Evolutionary conservation across 1,140 invertebrate species (phyloP).

Genomic region (Anoplolepis gracilipes): DNA sequence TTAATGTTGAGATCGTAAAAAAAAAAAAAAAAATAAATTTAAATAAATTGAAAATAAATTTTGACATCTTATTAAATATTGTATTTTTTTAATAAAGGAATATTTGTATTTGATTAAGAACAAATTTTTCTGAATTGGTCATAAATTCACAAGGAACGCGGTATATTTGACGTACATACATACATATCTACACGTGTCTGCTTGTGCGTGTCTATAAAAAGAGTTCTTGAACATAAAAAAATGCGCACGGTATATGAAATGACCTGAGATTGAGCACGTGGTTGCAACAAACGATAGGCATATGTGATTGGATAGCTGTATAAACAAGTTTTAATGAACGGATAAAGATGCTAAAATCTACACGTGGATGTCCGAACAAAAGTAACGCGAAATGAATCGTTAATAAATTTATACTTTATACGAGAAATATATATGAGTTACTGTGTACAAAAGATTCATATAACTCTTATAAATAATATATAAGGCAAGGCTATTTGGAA

Average conservation of each 20-base stretch:
- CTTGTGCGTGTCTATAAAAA: conserved; percentile 12
- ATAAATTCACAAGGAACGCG: background rate
- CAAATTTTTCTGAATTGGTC: background rate
- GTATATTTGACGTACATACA: too few species aligned
- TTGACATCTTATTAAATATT: background rate
- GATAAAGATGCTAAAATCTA: background rate
- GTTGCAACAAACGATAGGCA: background rate
- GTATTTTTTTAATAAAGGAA: background rate
- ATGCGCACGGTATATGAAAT: background rate
- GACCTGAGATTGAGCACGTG: conserved; percentile 33
- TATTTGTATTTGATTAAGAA: background rate
- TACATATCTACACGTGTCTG: background rate
- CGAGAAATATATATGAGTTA: background rate
- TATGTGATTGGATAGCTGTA: background rate
- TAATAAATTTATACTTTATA: conserved; percentile 1
- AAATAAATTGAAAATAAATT: conserved; percentile 3
- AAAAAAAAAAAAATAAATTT: background rate
- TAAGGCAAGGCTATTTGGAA: conserved; percentile 11
- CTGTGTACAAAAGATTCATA: conserved; percentile 40
- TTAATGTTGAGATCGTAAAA: background rate
- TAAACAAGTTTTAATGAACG: conserved; percentile 5
- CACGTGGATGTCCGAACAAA: conserved; percentile 1
- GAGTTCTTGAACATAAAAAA: conserved; percentile 7
- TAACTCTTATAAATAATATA: conserved; percentile 30
- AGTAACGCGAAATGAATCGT: background rate